phyloP scores from a whole-genome alignment of 1,140 invertebrate species.

The Bombus pascuorum region DNA sequence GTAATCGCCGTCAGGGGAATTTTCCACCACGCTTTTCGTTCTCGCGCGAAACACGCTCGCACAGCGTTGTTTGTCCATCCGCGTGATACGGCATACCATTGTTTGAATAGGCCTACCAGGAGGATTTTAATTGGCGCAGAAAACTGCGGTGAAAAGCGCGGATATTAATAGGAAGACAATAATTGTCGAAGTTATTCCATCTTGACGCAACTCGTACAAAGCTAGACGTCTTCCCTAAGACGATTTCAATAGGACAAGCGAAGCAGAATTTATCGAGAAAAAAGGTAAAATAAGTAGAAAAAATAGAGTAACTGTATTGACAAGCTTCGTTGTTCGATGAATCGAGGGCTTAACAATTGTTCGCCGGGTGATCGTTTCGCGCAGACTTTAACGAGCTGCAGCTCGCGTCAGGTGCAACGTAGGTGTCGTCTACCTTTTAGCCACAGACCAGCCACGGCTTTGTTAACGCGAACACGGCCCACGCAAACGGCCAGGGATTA shows the following conservation, averaged over 20 bases:
- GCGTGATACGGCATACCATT: background rate
- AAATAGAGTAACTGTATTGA: background rate
- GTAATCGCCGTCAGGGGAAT: constrained; percentile 41
- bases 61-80: background rate
- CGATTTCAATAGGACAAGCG: background rate
- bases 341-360: constrained; percentile 26
- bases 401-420: constrained; percentile 32
- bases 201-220: background rate
- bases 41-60: background rate
- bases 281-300: background rate
- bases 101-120: background rate
- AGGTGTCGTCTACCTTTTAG: constrained; percentile 26
- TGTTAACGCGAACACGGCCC: constrained; percentile 67
- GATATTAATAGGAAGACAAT: background rate
- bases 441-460: constrained; percentile 60
- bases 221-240: too few relatives aligned
- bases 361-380: background rate
- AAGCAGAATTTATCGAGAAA: background rate
- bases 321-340: constrained; percentile 7
- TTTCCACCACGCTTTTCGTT: background rate
- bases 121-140: background rate
- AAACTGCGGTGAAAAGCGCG: background rate
- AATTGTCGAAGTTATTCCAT: background rate
- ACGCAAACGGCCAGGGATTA: constrained; percentile 66
- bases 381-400: constrained; percentile 18